A percentile compares a stretch with the other conserved stretches of the same genome.
Evolutionary conservation across 2,113 vertebrate genomes (phyloP).

Genomic region (Melanerpes aurifrons): DNA sequence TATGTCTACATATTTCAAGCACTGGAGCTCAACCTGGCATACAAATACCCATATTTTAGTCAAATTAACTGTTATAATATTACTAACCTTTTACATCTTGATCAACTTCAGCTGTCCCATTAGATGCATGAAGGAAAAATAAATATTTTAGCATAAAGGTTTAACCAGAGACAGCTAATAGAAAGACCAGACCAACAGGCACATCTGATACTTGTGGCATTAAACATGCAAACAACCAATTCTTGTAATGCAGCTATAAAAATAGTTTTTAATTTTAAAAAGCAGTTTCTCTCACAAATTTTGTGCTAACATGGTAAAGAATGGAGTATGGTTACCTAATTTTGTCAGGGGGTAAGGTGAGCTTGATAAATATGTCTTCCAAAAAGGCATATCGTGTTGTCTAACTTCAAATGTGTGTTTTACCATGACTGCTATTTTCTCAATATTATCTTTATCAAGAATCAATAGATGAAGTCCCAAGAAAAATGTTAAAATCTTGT

Average conservation of each 20-base stretch:
- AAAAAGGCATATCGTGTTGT: not conserved
- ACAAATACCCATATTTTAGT: not conserved
- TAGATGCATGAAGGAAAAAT: slow-evolving; percentile 81
- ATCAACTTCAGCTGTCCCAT: slow-evolving; percentile 77
- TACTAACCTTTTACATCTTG: slow-evolving; percentile 77
- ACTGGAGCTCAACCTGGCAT: not conserved
- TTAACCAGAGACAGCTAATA: slow-evolving; percentile 43
- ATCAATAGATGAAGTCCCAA: not conserved
- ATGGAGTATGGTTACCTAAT: not conserved
- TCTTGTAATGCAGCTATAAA: not conserved
- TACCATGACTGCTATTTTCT: not conserved
- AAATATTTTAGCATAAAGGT: slow-evolving; percentile 62
- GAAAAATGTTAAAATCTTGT: not conserved
- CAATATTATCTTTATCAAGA: not conserved
- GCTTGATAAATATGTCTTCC: not conserved
- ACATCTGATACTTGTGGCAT: not conserved
- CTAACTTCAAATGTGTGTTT: not conserved
- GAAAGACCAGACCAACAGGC: not conserved
- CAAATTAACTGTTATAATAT: slow-evolving; percentile 50
- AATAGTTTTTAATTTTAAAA: not conserved
- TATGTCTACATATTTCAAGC: not conserved
- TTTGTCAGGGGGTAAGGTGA: not conserved
- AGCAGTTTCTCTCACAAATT: not conserved
- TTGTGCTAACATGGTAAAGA: not conserved
- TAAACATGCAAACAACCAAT: not conserved